Evolutionary conservation across 2,113 vertebrate genomes (phyloP).

Genomic region (Spea multiplicata): DNA sequence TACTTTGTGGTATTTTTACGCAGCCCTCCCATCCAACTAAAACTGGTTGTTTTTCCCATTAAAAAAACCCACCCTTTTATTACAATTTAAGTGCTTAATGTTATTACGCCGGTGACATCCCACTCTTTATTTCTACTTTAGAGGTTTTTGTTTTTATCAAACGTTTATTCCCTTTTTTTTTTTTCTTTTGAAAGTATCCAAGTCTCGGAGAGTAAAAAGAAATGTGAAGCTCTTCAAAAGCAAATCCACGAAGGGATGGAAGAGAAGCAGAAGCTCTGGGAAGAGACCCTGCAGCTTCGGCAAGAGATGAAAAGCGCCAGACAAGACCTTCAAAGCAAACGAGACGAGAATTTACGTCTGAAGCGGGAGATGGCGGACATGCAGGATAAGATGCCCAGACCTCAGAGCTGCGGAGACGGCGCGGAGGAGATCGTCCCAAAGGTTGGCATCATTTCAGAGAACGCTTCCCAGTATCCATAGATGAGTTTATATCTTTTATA

Average conservation of each 20-base stretch:
- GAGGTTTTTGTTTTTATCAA: not conserved
- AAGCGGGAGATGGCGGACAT: conserved; percentile 44
- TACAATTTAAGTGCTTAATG: too few species aligned
- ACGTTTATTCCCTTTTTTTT: conserved; percentile 25
- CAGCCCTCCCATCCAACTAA: too few species aligned
- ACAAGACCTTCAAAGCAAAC: conserved; percentile 52
- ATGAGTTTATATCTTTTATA: too few species aligned
- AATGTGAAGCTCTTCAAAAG: conserved; percentile 69
- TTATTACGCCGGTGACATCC: too few species aligned
- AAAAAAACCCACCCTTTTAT: too few species aligned
- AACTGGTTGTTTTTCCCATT: too few species aligned
- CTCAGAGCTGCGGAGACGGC: conserved; percentile 51
- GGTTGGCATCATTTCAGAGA: not conserved
- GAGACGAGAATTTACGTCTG: conserved; percentile 45
- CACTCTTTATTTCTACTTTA: not conserved
- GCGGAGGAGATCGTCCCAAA: conserved; percentile 47
- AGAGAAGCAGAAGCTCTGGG: conserved; percentile 63
- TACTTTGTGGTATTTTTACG: too few species aligned
- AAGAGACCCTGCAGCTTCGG: conserved; percentile 66
- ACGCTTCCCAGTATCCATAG: too few species aligned
- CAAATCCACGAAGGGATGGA: conserved; percentile 63
- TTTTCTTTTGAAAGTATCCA: conserved; percentile 54
- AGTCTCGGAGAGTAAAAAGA: conserved; percentile 61
- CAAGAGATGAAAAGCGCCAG: conserved; percentile 53
- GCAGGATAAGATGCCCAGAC: conserved; percentile 47